Base-by-base conservation (phyloP, 1,140 invertebrate genomes). In the Tetramorium alpestre region DNA sequence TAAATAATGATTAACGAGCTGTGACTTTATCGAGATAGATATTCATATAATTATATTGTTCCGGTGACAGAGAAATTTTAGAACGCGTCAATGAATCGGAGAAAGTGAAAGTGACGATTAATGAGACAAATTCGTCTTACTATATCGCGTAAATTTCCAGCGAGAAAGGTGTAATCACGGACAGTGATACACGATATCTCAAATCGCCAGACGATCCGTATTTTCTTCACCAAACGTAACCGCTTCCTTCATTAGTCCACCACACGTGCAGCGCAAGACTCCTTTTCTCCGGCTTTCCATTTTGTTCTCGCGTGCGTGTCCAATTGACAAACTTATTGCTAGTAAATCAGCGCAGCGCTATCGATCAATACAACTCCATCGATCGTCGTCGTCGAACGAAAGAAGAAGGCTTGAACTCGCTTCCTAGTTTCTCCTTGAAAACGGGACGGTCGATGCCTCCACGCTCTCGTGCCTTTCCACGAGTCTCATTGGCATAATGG, bases 371-470 rank as follows among this genome's bases (percentile, higher is more conserved):
- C 41, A 10, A 28, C 72, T 60, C 64, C n/a, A 76, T 78, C 51
- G 38, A 49, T 47, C 44, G 58, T 58, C 58, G 25, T 73, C 81
- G 70, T 85, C 60, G 58, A 13, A 16, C 38, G 28, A 80, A 25
- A 65, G 49, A 86, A 58, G 72, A 67, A 64, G 47, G 7, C 28
- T 18, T 18, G 6, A 16, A 33, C 16, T 67, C 28, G 70, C 87
- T 91, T 91, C 89, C 89, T 88, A 87, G 87, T 91, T 90, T 91
- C 89, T 90, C 88, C 41, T 72, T 44, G 60, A 56, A 58, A 82
- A 62, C 73, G 47, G 64, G 77, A 47, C 54, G 41, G 54, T 60
- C 58, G 73, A 86, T 25, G 58, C 44, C 62, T 38, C 11, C 10
- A 51, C 18, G 67, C 67, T 82, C 44, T 82, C 44, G 7, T 49